Base-by-base conservation (phyloP, 2,113 vertebrate genomes). In the Chaetorhynchus papuensis region DNA sequence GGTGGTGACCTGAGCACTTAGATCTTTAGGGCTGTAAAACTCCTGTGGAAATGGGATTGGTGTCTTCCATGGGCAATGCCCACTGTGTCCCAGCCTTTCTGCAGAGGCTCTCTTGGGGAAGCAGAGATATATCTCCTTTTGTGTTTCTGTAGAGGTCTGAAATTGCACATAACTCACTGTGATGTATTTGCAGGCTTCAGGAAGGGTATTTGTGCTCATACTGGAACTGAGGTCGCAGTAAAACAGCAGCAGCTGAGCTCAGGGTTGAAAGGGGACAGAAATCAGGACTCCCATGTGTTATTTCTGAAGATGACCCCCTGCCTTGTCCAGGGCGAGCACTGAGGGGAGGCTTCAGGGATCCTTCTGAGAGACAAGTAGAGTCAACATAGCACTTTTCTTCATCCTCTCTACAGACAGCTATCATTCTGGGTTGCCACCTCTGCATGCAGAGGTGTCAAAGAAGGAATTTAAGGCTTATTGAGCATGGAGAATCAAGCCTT, bases 251-350 rank as follows among this genome's bases (percentile, higher is more conserved):
- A 80, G 45, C 65, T 39, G 71, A 93, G 57, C 57, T 93, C 79
- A 39, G 53, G 49, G 66, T 16, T 83, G 42, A 37, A 39, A 42
- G 21, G 41, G 53, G 41, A 31, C 45, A 69, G 76, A 68, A 84
- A 65, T 26, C 39, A 52, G n/a, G 31, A 23, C 21, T 50, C n/a
- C 39, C 23, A 2, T 0, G 0, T 87, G 60, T 27, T 86, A 19
- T 50, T 37, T 44, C 41, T 65, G 76, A 26, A 15, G 24, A 31
- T 52, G 45, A 44, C 10, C 7, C 22, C 3, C 19, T 60, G 57
- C 66, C 45, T 86, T 60, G 30, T 52, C 63, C 59, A 27, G 61
- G 61, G 27, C 7, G 12, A 16, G 60, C 27, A 13, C 21, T 30
- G 44, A 35, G 60, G 35, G 61, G 35, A 75, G 39, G 39, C 47